Evolutionary conservation across 2,888 invertebrate species (phyloP).

Genomic region (Trichogramma dendrolimi): DNA sequence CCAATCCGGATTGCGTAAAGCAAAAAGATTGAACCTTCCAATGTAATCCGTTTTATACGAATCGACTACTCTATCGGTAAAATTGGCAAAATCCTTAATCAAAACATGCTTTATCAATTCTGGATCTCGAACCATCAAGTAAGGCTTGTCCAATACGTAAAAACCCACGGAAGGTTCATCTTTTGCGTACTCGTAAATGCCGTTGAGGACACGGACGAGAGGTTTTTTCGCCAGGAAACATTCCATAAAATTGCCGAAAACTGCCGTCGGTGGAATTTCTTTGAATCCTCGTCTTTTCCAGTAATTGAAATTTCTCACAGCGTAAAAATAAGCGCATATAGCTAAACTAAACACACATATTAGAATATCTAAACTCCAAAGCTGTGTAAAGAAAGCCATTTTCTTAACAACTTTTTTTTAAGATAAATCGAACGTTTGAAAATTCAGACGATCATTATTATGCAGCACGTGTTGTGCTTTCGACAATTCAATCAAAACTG

Average conservation of each 20-base stretch:
- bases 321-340: conserved; percentile 35
- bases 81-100: conserved; percentile 53
- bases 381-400: conserved; percentile 37
- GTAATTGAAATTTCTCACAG: conserved; percentile 42
- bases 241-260: conserved; percentile 51
- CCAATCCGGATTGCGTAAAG: conserved; percentile 47
- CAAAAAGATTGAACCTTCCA: conserved; percentile 51
- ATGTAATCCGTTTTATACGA: conserved; percentile 48
- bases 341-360: conserved; percentile 28
- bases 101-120: conserved; percentile 53
- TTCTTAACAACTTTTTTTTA: neutral
- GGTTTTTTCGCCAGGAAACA: conserved; percentile 41
- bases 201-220: conserved; percentile 45
- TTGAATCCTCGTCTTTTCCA: conserved; percentile 50
- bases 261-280: conserved; percentile 45
- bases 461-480: no score
- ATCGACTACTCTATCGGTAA: conserved; percentile 44
- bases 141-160: conserved; percentile 51
- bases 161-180: conserved; percentile 47
- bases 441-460: no score
- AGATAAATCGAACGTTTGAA: no score
- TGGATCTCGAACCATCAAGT: conserved; percentile 51
- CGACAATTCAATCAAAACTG: no score
- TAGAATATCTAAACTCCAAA: conserved; percentile 37
- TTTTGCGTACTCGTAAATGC: conserved; percentile 45